Evolutionary conservation across 2,797 vertebrate species (phyloP).

Genomic region (Malurus leucopterus): DNA sequence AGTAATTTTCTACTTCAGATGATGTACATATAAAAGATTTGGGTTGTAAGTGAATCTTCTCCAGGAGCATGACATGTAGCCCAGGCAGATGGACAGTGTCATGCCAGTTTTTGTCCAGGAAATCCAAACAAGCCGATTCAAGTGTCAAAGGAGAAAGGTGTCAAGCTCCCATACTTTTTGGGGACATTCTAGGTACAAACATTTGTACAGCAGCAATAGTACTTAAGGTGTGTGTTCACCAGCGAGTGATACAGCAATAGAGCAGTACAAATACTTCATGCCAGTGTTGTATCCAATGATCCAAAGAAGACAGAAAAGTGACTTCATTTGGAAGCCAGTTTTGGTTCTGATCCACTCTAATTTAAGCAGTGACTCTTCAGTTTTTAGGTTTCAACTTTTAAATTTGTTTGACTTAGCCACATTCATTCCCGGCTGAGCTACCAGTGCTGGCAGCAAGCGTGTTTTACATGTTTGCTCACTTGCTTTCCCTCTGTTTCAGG

Average conservation of each 20-base stretch:
- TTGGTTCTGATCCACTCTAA: background rate
- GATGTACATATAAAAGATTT: background rate
- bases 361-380: background rate
- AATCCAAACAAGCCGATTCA: background rate
- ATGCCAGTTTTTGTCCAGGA: background rate
- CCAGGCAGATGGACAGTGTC: background rate
- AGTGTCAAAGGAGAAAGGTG: background rate
- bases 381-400: background rate
- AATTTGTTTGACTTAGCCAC: fast-evolving
- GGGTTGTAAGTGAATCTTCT: background rate
- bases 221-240: background rate
- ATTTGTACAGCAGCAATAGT: background rate
- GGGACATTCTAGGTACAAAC: background rate
- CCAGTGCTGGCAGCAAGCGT: fast-evolving
- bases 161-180: background rate
- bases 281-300: background rate
- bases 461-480: background rate
- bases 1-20: background rate
- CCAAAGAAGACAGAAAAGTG: background rate
- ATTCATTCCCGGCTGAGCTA: background rate
- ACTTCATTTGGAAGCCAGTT: background rate
- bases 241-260: background rate
- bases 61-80: background rate
- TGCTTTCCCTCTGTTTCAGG: slow-evolving; percentile 59
- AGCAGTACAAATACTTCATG: background rate